A percentile compares a stretch with the other conserved stretches of the same genome.
These are phyloP conservation scores for Cantharis lateralis DNA, from an alignment of 2,888 invertebrate species.

Conservation along the genomic window DNA sequence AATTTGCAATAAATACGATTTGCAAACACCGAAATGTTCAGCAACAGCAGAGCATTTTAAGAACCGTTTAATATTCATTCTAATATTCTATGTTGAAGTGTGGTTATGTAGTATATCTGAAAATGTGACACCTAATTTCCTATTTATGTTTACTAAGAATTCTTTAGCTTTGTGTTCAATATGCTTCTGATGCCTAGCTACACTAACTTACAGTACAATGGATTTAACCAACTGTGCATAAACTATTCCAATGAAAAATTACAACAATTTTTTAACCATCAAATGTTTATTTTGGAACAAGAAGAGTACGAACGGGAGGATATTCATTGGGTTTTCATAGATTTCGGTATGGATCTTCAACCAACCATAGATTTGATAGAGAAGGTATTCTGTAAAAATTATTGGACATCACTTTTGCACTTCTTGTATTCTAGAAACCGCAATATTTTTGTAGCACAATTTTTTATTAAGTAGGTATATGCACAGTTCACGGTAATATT, in stretches of 20 bases:
- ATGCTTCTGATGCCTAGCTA: conserved; percentile 14
- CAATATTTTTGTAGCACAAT: not conserved
- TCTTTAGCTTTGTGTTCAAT: not conserved
- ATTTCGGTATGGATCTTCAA: conserved; percentile 94
- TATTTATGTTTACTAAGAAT: not conserved
- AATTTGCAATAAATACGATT: conserved; percentile 38
- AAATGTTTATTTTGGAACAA: conserved; percentile 95
- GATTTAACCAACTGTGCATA: conserved; percentile 95
- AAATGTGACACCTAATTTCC: not conserved
- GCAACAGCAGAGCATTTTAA: conserved; percentile 8
- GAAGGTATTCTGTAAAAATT: conserved; percentile 67
- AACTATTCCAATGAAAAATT: conserved; percentile 95
- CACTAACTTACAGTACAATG: conserved; percentile 73
- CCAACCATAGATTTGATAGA: conserved; percentile 88
- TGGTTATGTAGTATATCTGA: not conserved
- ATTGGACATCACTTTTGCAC: not conserved
- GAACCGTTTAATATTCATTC: not conserved
- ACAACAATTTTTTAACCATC: conserved; percentile 95
- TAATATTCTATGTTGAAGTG: not conserved
- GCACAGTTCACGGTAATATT: conserved; percentile 34
- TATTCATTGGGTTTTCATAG: conserved; percentile 90
- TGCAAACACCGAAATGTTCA: conserved; percentile 18
- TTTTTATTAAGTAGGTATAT: conserved; percentile 31
- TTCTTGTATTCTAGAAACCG: not conserved
- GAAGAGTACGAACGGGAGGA: conserved; percentile 93